A percentile compares a stretch with the other conserved stretches of the same genome.
Conservation (phyloP, 2,888 invertebrate species). For the Diarsia brunnea region DNA sequence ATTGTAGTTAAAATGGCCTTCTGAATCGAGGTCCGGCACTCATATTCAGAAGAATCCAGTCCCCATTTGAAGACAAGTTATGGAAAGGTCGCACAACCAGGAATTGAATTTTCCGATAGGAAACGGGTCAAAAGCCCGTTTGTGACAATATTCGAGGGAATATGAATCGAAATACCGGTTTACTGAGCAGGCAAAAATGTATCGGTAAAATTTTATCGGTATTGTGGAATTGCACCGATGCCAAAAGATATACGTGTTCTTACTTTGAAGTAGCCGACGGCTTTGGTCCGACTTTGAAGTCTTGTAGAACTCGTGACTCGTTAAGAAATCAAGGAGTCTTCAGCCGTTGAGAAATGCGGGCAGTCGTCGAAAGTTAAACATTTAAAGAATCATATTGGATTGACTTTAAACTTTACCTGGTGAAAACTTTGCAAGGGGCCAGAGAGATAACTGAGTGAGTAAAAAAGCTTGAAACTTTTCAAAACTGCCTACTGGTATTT, state of each 20-base stretch:
- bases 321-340: slow-evolving; percentile 40
- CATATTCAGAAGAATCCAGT: slow-evolving; percentile 48
- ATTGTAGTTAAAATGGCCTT: slow-evolving; percentile 17
- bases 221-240: slow-evolving; percentile 35
- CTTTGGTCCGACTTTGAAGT: slow-evolving; percentile 11
- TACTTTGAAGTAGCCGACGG: slow-evolving; percentile 33
- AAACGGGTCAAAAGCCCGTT: slow-evolving; percentile 44
- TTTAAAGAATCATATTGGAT: slow-evolving; percentile 3
- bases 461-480: not conserved
- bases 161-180: slow-evolving; percentile 46
- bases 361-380: not conserved
- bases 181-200: slow-evolving; percentile 35
- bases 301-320: slow-evolving; percentile 11
- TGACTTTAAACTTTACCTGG: not conserved
- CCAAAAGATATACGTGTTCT: slow-evolving; percentile 52
- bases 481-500: not conserved
- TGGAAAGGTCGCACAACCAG: slow-evolving; percentile 43
- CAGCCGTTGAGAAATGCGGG: not conserved
- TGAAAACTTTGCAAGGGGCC: not conserved
- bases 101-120: slow-evolving; percentile 54
- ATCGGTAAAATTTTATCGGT: slow-evolving; percentile 31
- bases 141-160: slow-evolving; percentile 44
- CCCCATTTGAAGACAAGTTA: slow-evolving; percentile 58
- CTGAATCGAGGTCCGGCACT: slow-evolving; percentile 24
- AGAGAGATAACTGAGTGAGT: not conserved